Base-by-base conservation (phyloP, 2,797 vertebrate species). In the Sorex maritimensis region DNA sequence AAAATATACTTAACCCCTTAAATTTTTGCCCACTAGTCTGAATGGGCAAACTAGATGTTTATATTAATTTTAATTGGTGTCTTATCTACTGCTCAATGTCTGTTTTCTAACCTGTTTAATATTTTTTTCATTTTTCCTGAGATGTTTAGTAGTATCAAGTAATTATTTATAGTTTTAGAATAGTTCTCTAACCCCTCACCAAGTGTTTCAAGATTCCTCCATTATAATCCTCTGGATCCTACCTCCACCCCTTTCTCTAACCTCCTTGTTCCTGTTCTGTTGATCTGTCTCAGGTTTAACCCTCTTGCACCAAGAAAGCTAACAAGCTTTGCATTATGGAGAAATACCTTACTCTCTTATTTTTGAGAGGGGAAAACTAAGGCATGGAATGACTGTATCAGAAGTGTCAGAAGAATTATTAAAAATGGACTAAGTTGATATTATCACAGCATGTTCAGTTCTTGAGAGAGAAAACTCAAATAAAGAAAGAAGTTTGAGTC, bases 51-150 rank as follows among this genome's bases (percentile, higher is more conserved):
- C 52, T 52, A 71, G n/a, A 52, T 6, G 88, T 9, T 79, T 55
- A 65, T 72, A 82, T 82, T 86, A 74, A 63, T 92, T 86, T 87
- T 63, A 74, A 17, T 82, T 82, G 41, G n/a, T 68, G 41, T 14
- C 75, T 6, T 65, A 4, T 21, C 26, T 81, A 9, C 80, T 92
- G 65, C 91, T 24, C 71, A 14, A 44, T 44, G 41, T 55, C 17
- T 17, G 17, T 55, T 55, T 55, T 55, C 52, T 55, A 17, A 14
- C 13, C 13, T 15, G 13, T 55, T 55, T 55, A 55, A 14, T 55
- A 55, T 55, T 55, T 55, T 55, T 55, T 55, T 55, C 17, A 55
- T 55, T 55, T 55, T 55, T 55, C 13, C 17, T 55, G 52, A 13
- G 11, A 17, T 34, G 34, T 55, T 14, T 55, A 13, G 14, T 14